A percentile compares a stretch with the other conserved stretches of the same genome.
These are phyloP conservation scores for Condylostylus longicornis DNA, from an alignment of 1,140 invertebrate species.

Conservation along the genomic window DNA sequence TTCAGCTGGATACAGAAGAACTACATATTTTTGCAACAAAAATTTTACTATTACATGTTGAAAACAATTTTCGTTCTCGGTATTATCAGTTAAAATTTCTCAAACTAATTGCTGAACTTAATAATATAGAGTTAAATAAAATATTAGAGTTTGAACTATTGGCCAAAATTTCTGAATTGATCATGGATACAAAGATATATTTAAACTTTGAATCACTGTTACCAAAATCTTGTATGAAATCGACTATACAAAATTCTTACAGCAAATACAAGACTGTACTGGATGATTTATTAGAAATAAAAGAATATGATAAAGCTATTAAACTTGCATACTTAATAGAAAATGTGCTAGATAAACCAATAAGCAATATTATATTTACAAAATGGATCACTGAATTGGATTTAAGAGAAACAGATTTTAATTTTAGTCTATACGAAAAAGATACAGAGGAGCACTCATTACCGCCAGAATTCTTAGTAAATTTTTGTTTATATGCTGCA, in stretches of 20 bases:
- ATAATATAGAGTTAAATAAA: conserved; percentile 22
- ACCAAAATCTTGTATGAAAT: conserved; percentile 9
- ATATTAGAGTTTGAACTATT: conserved; percentile 23
- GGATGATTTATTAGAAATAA: conserved; percentile 15
- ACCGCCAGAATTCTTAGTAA: conserved; percentile 22
- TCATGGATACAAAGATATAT: conserved; percentile 5
- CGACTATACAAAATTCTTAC: conserved; percentile 17
- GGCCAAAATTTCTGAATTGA: conserved; percentile 14
- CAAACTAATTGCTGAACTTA: conserved; percentile 22
- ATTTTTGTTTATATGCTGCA: conserved; percentile 22
- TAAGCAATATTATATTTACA: conserved; percentile 25
- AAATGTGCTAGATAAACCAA: conserved; percentile 20
- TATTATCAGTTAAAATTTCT: conserved; percentile 23
- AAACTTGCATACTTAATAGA: conserved; percentile 20
- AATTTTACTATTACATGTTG: conserved; percentile 17
- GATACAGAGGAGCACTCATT: conserved; percentile 21
- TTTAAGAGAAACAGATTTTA: conserved; percentile 3
- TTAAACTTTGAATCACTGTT: conserved; percentile 20
- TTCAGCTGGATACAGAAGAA: conserved; percentile 9
- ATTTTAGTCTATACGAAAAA: conserved; percentile 18
- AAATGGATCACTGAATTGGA: conserved; percentile 21
- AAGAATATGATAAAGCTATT: conserved; percentile 23
- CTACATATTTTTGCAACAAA: conserved; percentile 20
- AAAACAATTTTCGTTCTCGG: conserved; percentile 20
- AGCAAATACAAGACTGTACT: conserved; percentile 6